These are phyloP conservation scores for Platalea minor DNA, from an alignment of 2,797 vertebrate genomes.

Conservation along the genomic window DNA sequence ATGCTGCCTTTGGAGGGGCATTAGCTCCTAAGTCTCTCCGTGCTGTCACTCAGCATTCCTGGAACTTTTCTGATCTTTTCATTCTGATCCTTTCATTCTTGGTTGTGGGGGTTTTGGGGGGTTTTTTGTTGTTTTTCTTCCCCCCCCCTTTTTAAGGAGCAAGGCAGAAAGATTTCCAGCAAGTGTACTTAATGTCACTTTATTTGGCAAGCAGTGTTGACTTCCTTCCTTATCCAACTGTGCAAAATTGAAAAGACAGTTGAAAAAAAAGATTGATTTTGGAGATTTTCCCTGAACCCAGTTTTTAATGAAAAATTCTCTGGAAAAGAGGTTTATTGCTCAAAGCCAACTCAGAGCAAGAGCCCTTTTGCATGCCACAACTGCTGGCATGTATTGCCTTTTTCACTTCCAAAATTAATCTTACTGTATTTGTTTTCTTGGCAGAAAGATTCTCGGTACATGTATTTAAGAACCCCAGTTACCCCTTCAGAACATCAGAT, in stretches of 20 bases:
- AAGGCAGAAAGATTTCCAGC: background rate
- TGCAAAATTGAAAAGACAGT: slow-evolving; percentile 38
- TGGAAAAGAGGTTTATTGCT: slow-evolving; percentile 54
- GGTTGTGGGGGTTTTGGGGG: background rate
- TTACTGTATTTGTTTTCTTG: background rate
- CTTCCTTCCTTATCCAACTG: slow-evolving; percentile 34
- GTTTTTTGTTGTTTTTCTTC: too few species aligned
- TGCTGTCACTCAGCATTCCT: background rate
- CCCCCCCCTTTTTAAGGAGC: background rate
- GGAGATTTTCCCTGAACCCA: slow-evolving; percentile 12
- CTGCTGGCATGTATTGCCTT: background rate
- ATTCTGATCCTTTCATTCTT: background rate
- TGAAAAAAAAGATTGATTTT: background rate
- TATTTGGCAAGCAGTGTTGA: background rate
- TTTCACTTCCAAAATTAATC: background rate
- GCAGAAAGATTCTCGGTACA: background rate
- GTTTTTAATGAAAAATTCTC: slow-evolving; percentile 27
- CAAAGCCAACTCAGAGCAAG: background rate
- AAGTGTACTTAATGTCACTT: slow-evolving; percentile 31
- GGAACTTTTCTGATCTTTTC: background rate
- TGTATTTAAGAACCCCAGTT: background rate
- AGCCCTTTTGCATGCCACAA: background rate
- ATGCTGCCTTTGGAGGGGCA: background rate
- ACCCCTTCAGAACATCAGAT: background rate
- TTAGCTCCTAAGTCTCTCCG: background rate